Conservation (phyloP, 2,888 invertebrate species). For the Cheilosia vernalis region DNA sequence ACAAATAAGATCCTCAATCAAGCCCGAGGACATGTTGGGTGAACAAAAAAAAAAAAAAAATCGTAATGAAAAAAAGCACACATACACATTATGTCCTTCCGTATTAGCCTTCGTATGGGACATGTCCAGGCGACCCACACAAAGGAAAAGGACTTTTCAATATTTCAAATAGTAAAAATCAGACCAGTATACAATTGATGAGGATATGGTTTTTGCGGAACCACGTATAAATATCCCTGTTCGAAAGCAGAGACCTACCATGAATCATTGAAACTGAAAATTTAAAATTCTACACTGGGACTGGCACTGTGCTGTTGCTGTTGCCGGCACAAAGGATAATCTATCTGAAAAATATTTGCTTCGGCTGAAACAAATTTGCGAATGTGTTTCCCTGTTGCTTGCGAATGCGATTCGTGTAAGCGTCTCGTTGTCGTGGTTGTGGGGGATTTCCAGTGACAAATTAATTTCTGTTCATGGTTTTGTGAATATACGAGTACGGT, state of each 20-base stretch:
- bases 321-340: conserved; percentile 37
- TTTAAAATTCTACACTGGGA: conserved; percentile 48
- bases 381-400: conserved; percentile 48
- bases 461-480: conserved; percentile 44
- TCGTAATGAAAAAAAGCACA: not conserved
- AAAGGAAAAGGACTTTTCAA: conserved; percentile 47
- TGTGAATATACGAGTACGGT: conserved; percentile 1
- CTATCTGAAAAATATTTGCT: conserved; percentile 42
- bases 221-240: conserved; percentile 55
- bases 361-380: conserved; percentile 40
- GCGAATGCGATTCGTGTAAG: conserved; percentile 23
- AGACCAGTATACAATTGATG: conserved; percentile 57
- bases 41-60: not conserved
- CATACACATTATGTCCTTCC: conserved; percentile 5
- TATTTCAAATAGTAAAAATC: conserved; percentile 61
- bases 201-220: conserved; percentile 43
- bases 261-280: conserved; percentile 65
- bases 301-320: too few relatives aligned
- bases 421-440: conserved; percentile 28
- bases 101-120: conserved; percentile 19
- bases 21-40: conserved; percentile 31
- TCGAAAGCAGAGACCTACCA: conserved; percentile 33
- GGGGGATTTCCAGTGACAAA: conserved; percentile 41
- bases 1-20: conserved; percentile 25
- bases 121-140: conserved; percentile 23